Evolutionary conservation across 2,888 invertebrate species (phyloP).

Genomic region (Chrysolina americana): DNA sequence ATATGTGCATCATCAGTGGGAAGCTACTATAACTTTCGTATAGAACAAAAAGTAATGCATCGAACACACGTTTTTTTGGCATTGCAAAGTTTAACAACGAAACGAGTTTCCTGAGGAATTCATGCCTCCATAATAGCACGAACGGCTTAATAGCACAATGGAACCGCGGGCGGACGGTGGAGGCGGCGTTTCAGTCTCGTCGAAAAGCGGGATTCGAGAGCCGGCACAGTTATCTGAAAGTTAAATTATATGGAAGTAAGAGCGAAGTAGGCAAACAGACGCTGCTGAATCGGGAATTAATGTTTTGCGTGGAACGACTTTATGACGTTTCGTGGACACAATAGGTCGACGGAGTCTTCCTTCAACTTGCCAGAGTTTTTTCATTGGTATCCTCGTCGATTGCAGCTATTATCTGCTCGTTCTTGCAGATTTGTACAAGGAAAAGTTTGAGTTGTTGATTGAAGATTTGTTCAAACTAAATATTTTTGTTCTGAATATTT

Average conservation of each 20-base stretch:
- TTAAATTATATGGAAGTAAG: constrained; percentile 62
- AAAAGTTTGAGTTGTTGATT: no score
- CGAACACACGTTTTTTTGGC: not conserved
- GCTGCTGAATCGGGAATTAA: constrained; percentile 63
- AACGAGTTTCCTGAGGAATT: constrained; percentile 4
- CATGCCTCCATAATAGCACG: constrained; percentile 19
- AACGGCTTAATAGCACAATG: constrained; percentile 29
- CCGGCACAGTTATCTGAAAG: constrained; percentile 24
- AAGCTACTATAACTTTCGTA: not conserved
- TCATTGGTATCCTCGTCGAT: not conserved
- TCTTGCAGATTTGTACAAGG: no score
- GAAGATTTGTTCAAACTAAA: no score
- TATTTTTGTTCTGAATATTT: no score
- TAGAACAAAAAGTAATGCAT: not conserved
- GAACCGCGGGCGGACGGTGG: constrained; percentile 26
- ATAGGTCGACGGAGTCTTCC: constrained; percentile 28
- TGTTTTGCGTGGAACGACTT: constrained; percentile 61
- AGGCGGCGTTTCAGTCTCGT: constrained; percentile 14
- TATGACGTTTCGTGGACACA: constrained; percentile 53
- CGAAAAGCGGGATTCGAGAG: constrained; percentile 22
- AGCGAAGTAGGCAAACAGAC: constrained; percentile 61
- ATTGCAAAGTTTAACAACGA: constrained; percentile 1
- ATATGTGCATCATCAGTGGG: no score
- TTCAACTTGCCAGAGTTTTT: constrained; percentile 13
- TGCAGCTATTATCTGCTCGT: not conserved